Evolutionary conservation across 2,797 vertebrate species (phyloP), one percentile per base, ranked within the genome.

Genomic region (Sebastes oblongus): DNA sequence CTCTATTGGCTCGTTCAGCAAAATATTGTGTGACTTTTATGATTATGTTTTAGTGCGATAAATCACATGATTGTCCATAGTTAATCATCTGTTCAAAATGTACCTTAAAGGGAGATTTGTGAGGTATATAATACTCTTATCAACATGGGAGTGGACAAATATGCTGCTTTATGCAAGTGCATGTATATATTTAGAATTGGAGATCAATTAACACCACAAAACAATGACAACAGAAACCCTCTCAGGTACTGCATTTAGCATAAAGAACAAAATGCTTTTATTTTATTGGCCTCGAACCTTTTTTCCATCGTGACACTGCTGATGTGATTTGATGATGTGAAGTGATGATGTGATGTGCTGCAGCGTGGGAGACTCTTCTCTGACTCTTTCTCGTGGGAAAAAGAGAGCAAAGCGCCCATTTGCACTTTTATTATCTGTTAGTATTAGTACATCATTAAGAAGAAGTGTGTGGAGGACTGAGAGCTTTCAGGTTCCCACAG

Each of bases 341-440:
- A 1, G 25, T 1, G 42, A 20, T 50, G 0, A 2, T 3, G 25
- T 1, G 4, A 1, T 1, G 24, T 1, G 39, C 13, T 50, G 0
- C 18, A 24, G 18, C 62, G 12, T 27, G 67, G 12, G 34, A 75
- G 50, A 60, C n/a, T 0, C 20, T 7, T 27, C 4, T 29, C 46
- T 18, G 22, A 0, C 13, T 75, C 61, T 12, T 89, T 88, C 90
- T 85, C 87, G 14, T 82, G 88, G 83, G 87, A 87, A 86, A 67
- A 50, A 13, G 2, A 39, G 10, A n/a, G 6, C 1, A 2, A 56
- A 50, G 66, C 24, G 6, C 0, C 16, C 30, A 72, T 81, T 87
- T 79, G 54, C 86, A 27, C 46, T 69, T 89, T 86, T 80, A 89
- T 84, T 39, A 78, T 72, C 75, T 91, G 89, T 82, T 72, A 59